phyloP scores from a whole-genome alignment of 1,140 invertebrate species.

The Zaprionus camerounensis region DNA sequence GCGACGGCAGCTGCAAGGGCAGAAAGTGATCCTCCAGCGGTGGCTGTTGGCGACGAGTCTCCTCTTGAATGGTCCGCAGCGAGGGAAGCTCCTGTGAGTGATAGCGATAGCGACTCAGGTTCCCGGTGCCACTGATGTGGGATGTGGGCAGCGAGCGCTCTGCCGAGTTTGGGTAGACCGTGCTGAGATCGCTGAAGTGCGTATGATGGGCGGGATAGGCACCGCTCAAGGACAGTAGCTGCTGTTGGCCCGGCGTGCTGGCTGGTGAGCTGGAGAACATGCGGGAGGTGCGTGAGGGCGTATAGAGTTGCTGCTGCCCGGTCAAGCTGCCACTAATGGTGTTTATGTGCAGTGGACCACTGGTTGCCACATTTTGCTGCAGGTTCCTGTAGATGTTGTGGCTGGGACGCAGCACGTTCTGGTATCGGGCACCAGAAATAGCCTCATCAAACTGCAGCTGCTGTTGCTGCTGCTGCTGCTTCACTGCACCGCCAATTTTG shows the following conservation, averaged over 20 bases:
- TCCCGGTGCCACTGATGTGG: slow-evolving; percentile 85
- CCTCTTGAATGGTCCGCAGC: slow-evolving; percentile 90
- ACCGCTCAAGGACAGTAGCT: slow-evolving; percentile 21
- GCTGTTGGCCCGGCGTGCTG: slow-evolving; percentile 70
- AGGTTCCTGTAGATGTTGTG: slow-evolving; percentile 71
- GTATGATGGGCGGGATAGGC: slow-evolving; percentile 79
- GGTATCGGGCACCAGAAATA: slow-evolving; percentile 66
- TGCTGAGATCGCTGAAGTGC: slow-evolving; percentile 93
- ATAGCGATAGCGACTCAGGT: slow-evolving; percentile 86
- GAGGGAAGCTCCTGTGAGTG: slow-evolving; percentile 91
- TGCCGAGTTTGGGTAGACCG: slow-evolving; percentile 92
- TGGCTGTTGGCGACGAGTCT: slow-evolving; percentile 84
- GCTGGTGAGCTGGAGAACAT: slow-evolving; percentile 89
- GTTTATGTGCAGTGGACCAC: slow-evolving; percentile 76
- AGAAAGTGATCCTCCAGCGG: slow-evolving; percentile 85
- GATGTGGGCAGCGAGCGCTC: slow-evolving; percentile 91
- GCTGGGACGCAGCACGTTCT: slow-evolving; percentile 65
- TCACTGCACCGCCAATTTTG: slow-evolving; percentile 58
- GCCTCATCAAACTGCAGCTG: slow-evolving; percentile 43
- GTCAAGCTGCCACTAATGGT: slow-evolving; percentile 68
- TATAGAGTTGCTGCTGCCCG: slow-evolving; percentile 77
- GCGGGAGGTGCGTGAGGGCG: slow-evolving; percentile 86
- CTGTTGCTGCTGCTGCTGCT: slow-evolving; percentile 44
- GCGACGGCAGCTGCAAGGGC: slow-evolving; percentile 86
- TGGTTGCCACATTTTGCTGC: slow-evolving; percentile 37